Evolutionary conservation across 1,140 invertebrate genomes (phyloP).

Genomic region (Limonius californicus): DNA sequence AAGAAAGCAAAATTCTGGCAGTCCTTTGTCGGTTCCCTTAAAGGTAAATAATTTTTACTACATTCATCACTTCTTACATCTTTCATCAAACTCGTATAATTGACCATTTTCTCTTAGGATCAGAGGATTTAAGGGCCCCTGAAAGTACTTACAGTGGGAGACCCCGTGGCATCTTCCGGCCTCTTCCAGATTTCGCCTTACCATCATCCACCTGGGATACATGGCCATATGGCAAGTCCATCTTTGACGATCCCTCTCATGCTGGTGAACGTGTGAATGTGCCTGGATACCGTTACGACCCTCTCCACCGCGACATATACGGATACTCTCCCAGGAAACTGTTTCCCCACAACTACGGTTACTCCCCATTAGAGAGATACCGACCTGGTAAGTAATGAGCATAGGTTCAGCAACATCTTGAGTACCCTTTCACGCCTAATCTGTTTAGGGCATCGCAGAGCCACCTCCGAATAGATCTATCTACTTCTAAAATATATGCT

Average conservation of each 20-base stretch:
- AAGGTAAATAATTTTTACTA: conserved; percentile 59
- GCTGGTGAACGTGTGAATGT: conserved; percentile 77
- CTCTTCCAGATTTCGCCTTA: conserved; percentile 58
- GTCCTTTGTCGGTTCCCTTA: conserved; percentile 83
- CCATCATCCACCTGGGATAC: conserved; percentile 59
- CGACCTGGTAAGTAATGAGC: conserved; percentile 71
- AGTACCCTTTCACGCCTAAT: conserved; percentile 1
- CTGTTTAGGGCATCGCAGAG: conserved; percentile 16
- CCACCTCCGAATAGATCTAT: background rate
- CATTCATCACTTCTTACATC: background rate
- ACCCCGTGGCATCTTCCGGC: conserved; percentile 66
- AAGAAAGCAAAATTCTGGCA: conserved; percentile 92
- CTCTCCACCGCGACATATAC: conserved; percentile 82
- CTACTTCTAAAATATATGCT: background rate
- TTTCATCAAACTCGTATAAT: background rate
- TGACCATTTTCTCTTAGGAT: conserved; percentile 61
- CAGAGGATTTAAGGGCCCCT: conserved; percentile 83
- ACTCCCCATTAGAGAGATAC: conserved; percentile 64
- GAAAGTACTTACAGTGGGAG: conserved; percentile 64
- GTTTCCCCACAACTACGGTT: conserved; percentile 77
- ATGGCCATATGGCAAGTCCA: conserved; percentile 75
- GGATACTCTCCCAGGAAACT: conserved; percentile 81
- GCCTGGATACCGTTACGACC: conserved; percentile 83
- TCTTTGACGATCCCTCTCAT: conserved; percentile 75
- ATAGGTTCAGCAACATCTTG: background rate